These are phyloP conservation scores for Mandrillus leucophaeus DNA, from an alignment of 2,113 vertebrate species.

Conservation along the genomic window DNA sequence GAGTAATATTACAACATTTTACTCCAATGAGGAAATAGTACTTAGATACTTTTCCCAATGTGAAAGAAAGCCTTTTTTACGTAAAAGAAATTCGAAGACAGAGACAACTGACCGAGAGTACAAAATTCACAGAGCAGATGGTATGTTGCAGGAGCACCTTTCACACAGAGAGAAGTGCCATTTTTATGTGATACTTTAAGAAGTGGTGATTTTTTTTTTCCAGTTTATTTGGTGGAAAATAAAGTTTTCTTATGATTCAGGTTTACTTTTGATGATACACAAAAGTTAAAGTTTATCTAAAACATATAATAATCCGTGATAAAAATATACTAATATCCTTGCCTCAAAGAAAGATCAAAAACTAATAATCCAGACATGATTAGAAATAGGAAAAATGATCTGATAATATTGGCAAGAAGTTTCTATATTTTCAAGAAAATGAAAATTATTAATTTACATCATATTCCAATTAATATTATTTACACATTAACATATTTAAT, in stretches of 20 bases:
- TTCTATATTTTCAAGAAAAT: not conserved
- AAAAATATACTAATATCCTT: not conserved
- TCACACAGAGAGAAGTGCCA: not conserved
- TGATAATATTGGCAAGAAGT: not conserved
- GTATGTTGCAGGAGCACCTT: not conserved
- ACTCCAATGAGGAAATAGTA: not conserved
- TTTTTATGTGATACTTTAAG: constrained; percentile 8
- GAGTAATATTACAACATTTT: not conserved
- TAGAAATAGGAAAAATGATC: not conserved
- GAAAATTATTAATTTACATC: not conserved
- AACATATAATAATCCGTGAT: not conserved
- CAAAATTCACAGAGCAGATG: constrained; percentile 42
- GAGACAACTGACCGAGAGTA: not conserved
- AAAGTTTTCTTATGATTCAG: not conserved
- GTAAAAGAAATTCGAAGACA: not conserved
- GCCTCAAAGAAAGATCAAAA: not conserved
- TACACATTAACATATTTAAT: not conserved
- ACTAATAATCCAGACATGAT: not conserved
- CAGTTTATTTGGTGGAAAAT: not conserved
- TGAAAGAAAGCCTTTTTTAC: not conserved
- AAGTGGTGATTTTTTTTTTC: not conserved
- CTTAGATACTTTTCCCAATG: not conserved
- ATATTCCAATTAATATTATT: not conserved
- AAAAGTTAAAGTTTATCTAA: not conserved
- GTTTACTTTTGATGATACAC: not conserved